Percentiles rank a stretch among this genome's conserved stretches.
phyloP scores from a whole-genome alignment of 2,797 vertebrate genomes.

The Tapera naevia region DNA sequence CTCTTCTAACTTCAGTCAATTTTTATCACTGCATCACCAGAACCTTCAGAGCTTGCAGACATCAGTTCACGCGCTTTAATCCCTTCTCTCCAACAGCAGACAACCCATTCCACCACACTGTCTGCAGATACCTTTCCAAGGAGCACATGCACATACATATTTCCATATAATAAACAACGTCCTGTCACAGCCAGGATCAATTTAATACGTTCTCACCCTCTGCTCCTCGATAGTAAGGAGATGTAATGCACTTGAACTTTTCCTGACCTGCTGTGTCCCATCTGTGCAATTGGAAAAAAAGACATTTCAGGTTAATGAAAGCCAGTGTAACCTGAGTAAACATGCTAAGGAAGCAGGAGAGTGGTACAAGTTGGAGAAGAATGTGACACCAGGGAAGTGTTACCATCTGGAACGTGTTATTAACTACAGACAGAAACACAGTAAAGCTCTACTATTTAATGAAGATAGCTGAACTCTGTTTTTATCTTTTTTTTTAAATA shows the following conservation, averaged over 20 bases:
- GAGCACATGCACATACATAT: background rate
- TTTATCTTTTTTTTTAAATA: background rate
- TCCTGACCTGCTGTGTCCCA: constrained; percentile 97
- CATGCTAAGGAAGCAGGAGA: constrained; percentile 15
- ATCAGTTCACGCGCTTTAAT: background rate
- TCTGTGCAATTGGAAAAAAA: constrained; percentile 67
- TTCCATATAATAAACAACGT: background rate
- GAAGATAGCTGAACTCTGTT: background rate
- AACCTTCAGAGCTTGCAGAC: background rate
- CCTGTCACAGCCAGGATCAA: background rate
- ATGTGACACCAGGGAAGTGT: constrained; percentile 23
- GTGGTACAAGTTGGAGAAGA: constrained; percentile 9
- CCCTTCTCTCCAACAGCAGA: background rate
- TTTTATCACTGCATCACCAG: background rate
- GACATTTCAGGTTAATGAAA: constrained; percentile 29
- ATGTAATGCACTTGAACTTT: constrained; percentile 94
- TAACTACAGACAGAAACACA: constrained; percentile 14
- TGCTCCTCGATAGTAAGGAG: constrained; percentile 90
- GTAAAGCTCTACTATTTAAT: background rate
- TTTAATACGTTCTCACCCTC: constrained; percentile 80
- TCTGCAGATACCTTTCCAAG: background rate
- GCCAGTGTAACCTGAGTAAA: constrained; percentile 8
- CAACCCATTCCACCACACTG: background rate
- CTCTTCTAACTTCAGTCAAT: background rate
- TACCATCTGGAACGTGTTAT: constrained; percentile 61